Percentiles rank a stretch among this genome's conserved stretches.
Evolutionary conservation across 1,140 invertebrate genomes (phyloP).

Genomic region (Drosophila auraria): DNA sequence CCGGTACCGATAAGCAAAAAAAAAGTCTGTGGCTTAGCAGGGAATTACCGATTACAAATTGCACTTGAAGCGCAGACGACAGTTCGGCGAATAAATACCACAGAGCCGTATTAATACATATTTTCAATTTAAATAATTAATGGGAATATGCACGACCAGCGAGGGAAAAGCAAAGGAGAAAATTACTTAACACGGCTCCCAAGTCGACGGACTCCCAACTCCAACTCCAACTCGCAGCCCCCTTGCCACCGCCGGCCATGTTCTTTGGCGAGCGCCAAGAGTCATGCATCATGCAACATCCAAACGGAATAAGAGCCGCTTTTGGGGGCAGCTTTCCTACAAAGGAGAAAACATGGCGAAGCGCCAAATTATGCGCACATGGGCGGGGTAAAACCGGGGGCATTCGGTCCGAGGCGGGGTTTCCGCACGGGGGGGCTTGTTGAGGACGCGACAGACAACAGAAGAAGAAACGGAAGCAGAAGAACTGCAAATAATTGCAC

Average conservation of each 20-base stretch:
- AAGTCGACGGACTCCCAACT: constrained; percentile 31
- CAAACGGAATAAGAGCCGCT: constrained; percentile 48
- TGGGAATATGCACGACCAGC: constrained; percentile 6
- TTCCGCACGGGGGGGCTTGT: background rate
- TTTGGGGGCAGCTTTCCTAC: constrained; percentile 34
- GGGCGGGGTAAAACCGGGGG: constrained; percentile 28
- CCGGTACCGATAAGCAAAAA: background rate
- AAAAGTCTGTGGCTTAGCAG: background rate
- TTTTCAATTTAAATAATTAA: constrained; percentile 51
- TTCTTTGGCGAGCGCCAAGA: constrained; percentile 31
- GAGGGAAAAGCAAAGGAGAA: constrained; percentile 27
- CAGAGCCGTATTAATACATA: constrained; percentile 38
- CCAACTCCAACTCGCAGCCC: constrained; percentile 16
- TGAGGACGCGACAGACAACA: constrained; percentile 55
- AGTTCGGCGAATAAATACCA: constrained; percentile 11
- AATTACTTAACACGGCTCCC: constrained; percentile 50
- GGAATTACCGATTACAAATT: background rate
- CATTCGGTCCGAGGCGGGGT: constrained; percentile 4
- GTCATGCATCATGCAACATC: constrained; percentile 73
- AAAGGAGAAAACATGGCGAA: constrained; percentile 77
- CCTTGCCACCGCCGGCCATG: constrained; percentile 10
- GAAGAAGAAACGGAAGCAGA: constrained; percentile 70
- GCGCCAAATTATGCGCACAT: constrained; percentile 82
- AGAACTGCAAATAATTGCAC: constrained; percentile 80
- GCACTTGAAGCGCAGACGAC: background rate